phyloP scores from a whole-genome alignment of 2,888 invertebrate species.

The Oegoconia quadripuncta region DNA sequence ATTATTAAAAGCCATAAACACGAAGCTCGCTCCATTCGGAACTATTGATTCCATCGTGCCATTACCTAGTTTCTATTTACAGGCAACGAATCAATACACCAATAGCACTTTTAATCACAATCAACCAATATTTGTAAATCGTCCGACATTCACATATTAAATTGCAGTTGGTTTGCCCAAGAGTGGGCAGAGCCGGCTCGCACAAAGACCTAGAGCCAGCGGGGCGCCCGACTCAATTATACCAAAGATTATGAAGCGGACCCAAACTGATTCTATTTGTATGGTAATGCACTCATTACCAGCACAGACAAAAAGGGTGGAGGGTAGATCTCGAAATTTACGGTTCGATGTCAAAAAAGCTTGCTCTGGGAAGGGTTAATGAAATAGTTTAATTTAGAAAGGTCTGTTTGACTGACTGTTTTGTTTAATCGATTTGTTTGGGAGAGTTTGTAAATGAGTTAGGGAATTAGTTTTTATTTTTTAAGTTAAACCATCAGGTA shows the following conservation, averaged over 20 bases:
- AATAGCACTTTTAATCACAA: background rate
- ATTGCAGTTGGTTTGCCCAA: constrained; percentile 24
- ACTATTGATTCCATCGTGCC: background rate
- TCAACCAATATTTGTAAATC: constrained; percentile 61
- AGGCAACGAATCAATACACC: constrained; percentile 1
- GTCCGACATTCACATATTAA: constrained; percentile 33
- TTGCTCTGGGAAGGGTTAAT: constrained; percentile 30
- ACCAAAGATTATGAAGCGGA: constrained; percentile 28
- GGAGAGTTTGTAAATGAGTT: too few species aligned
- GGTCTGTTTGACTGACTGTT: background rate
- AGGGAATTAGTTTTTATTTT: too few species aligned
- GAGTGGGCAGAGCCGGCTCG: constrained; percentile 32
- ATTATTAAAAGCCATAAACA: background rate
- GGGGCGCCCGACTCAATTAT: constrained; percentile 71
- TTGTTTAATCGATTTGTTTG: background rate
- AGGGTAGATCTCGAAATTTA: constrained; percentile 49
- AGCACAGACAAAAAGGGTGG: constrained; percentile 62
- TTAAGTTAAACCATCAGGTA: too few species aligned
- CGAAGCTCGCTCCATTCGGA: background rate
- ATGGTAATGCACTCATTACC: constrained; percentile 76
- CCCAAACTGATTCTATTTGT: constrained; percentile 70
- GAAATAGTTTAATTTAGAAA: constrained; percentile 21
- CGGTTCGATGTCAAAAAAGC: constrained; percentile 34
- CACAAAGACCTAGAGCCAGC: constrained; percentile 61
- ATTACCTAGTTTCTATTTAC: constrained; percentile 2